Percentiles rank a stretch among this genome's conserved stretches.
These are phyloP conservation scores for Gymnogyps californianus DNA, from an alignment of 2,113 vertebrate genomes.

Conservation along the genomic window DNA sequence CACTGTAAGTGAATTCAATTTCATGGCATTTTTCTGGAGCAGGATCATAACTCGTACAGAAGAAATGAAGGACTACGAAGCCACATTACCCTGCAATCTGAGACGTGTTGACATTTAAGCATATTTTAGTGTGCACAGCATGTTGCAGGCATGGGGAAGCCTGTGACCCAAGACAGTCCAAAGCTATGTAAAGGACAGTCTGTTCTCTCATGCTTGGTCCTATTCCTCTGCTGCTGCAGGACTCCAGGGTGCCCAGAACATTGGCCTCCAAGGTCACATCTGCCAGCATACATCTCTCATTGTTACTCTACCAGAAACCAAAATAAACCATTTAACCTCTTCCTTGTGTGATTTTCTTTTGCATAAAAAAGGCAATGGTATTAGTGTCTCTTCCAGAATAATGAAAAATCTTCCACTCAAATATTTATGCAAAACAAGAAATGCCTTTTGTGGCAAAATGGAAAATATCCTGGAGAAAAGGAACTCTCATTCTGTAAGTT, in stretches of 20 bases:
- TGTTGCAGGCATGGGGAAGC: neutral
- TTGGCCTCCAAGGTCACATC: neutral
- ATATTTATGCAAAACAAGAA: neutral
- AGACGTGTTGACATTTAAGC: neutral
- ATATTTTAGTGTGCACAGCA: neutral
- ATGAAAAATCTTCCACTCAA: neutral
- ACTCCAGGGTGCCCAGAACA: neutral
- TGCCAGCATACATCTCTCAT: neutral
- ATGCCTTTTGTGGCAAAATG: neutral
- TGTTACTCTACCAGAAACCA: neutral
- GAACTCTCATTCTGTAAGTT: neutral
- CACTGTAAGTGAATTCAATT: neutral
- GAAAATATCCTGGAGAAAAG: neutral
- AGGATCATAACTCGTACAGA: neutral
- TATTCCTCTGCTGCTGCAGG: neutral
- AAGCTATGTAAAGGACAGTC: neutral
- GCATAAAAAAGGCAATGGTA: neutral
- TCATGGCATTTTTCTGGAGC: neutral
- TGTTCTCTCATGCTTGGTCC: neutral
- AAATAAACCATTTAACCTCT: neutral
- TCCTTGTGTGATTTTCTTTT: neutral
- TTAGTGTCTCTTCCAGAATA: neutral
- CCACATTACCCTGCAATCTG: neutral
- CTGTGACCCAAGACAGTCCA: neutral
- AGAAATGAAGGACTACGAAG: neutral